Conservation (phyloP, 1,140 invertebrate species). For the Mya arenaria region DNA sequence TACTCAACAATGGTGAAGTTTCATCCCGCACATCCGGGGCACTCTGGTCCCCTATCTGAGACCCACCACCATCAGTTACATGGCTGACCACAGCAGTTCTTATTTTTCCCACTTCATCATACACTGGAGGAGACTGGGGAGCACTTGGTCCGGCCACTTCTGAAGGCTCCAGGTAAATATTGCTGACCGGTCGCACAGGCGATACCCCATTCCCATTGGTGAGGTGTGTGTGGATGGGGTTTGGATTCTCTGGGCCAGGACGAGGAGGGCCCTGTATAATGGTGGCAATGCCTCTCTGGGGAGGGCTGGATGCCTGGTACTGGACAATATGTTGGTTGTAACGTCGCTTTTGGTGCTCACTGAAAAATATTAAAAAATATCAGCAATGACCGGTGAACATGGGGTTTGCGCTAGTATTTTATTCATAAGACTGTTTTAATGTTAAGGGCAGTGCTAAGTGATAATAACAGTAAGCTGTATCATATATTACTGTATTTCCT, state of each 20-base stretch:
- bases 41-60: too few relatives aligned
- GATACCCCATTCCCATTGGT: neutral
- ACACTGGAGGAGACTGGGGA: neutral
- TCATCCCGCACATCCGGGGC: too few relatives aligned
- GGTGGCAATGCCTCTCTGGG: slow-evolving; percentile 31
- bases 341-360: slow-evolving; percentile 22
- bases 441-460: neutral
- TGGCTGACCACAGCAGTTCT: neutral
- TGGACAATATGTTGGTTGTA: slow-evolving; percentile 11
- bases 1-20: neutral
- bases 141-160: slow-evolving; percentile 52
- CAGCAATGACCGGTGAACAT: neutral
- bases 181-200: slow-evolving; percentile 39
- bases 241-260: neutral
- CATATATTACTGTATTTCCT: too few relatives aligned
- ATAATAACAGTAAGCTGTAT: too few relatives aligned
- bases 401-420: too few relatives aligned
- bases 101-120: neutral
- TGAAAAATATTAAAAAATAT: slow-evolving; percentile 16
- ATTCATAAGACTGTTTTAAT: neutral
- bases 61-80: too few relatives aligned
- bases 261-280: slow-evolving; percentile 17
- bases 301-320: neutral
- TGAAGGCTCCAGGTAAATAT: slow-evolving; percentile 57
- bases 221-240: neutral